These are phyloP conservation scores for Pogonophryne albipinna DNA, from an alignment of 2,797 vertebrate species.

Conservation along the genomic window DNA sequence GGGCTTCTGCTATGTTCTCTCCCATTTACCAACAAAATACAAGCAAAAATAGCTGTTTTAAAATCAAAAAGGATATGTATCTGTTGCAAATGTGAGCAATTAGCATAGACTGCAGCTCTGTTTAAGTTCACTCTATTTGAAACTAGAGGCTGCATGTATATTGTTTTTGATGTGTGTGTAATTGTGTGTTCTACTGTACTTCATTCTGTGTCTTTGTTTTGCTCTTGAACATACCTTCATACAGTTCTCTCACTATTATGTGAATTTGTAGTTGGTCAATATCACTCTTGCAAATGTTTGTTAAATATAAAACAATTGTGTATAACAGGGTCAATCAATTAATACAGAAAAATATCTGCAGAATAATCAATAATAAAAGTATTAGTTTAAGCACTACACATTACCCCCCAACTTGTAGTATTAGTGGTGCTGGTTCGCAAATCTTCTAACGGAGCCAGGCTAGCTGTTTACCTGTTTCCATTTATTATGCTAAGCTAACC, in stretches of 20 bases:
- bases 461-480: background rate
- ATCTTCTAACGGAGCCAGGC: background rate
- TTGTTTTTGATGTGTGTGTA: constrained; percentile 6
- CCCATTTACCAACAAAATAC: constrained; percentile 40
- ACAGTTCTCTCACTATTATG: background rate
- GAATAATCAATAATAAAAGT: no score
- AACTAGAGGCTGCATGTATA: constrained; percentile 14
- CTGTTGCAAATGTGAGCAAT: constrained; percentile 25
- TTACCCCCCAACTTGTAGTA: background rate
- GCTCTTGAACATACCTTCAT: background rate
- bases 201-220: background rate
- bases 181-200: background rate
- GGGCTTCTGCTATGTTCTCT: constrained; percentile 37
- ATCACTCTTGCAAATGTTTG: background rate
- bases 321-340: no score
- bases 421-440: background rate
- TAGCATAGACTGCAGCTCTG: constrained; percentile 33
- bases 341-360: no score
- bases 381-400: no score
- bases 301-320: background rate
- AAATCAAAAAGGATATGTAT: constrained; percentile 24
- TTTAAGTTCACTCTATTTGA: constrained; percentile 19
- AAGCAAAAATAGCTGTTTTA: constrained; percentile 38
- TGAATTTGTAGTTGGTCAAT: constrained; percentile 13
- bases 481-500: background rate